Evolutionary conservation across 2,888 invertebrate species (phyloP).

Genomic region (Scotopteryx bipunctaria): DNA sequence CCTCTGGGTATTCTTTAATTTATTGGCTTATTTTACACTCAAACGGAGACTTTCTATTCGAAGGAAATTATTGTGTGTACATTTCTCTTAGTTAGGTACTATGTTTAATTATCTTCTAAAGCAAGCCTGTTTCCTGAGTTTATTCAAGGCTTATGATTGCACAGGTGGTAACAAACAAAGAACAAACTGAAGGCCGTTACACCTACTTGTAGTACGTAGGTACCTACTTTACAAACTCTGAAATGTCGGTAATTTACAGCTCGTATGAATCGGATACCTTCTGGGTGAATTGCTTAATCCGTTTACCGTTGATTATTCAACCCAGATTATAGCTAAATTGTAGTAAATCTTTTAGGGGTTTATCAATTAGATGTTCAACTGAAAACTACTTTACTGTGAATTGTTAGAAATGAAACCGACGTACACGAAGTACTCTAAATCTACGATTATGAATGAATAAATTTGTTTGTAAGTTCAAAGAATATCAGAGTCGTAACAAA

Average conservation of each 20-base stretch:
- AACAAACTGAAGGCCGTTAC: slow-evolving; percentile 13
- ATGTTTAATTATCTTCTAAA: background rate
- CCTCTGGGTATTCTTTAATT: slow-evolving; percentile 55
- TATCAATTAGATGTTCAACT: no score
- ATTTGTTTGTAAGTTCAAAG: no score
- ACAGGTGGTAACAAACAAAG: slow-evolving; percentile 13
- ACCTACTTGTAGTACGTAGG: background rate
- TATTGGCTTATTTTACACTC: slow-evolving; percentile 14
- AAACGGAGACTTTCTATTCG: slow-evolving; percentile 20
- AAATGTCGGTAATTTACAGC: background rate
- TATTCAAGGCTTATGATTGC: slow-evolving; percentile 11
- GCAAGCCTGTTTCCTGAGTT: slow-evolving; percentile 4
- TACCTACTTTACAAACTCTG: background rate
- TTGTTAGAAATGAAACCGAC: no score
- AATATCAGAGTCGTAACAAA: no score
- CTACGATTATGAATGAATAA: no score
- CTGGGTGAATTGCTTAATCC: slow-evolving; percentile 2
- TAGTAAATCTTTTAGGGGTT: no score
- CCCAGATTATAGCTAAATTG: slow-evolving; percentile 1
- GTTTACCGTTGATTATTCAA: slow-evolving; percentile 7
- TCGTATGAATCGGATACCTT: background rate
- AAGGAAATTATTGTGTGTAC: background rate
- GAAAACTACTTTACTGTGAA: no score
- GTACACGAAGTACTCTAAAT: no score
- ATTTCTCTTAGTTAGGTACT: background rate